These are phyloP conservation scores for Tenualosa ilisha DNA, from an alignment of 2,797 vertebrate genomes.

Conservation along the genomic window DNA sequence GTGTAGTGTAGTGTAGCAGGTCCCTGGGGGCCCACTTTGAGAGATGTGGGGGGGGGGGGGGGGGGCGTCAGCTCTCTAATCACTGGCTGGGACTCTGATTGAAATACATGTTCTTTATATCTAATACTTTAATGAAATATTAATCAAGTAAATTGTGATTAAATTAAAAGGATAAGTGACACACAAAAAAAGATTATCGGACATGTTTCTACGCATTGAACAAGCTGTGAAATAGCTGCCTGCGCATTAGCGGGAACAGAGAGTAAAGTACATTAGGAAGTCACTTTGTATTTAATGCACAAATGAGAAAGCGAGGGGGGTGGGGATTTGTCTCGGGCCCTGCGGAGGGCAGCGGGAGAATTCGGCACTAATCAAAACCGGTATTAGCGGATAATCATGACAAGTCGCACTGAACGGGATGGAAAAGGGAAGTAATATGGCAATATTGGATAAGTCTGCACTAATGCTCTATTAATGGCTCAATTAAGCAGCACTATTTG, in stretches of 20 bases:
- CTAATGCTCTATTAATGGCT: slow-evolving; percentile 48
- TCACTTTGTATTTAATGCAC: slow-evolving; percentile 38
- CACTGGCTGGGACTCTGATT: slow-evolving; percentile 53
- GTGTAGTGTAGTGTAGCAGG: background rate
- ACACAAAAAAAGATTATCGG: slow-evolving; percentile 65
- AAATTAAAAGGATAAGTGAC: slow-evolving; percentile 73
- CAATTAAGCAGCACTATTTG: slow-evolving; percentile 45
- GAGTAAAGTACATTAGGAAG: slow-evolving; percentile 55
- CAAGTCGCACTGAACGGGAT: slow-evolving; percentile 48
- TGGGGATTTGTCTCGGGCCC: slow-evolving; percentile 28
- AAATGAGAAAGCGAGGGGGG: slow-evolving; percentile 19
- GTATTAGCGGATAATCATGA: slow-evolving; percentile 57
- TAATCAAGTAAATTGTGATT: slow-evolving; percentile 74
- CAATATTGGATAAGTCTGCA: slow-evolving; percentile 40
- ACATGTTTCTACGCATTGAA: slow-evolving; percentile 55
- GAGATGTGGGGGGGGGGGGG: slow-evolving; percentile 57
- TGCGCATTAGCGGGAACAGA: slow-evolving; percentile 58
- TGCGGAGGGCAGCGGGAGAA: slow-evolving; percentile 23
- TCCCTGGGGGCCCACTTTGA: background rate
- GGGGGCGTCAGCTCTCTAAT: slow-evolving; percentile 43
- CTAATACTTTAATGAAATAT: slow-evolving; percentile 77
- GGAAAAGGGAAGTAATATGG: slow-evolving; percentile 50
- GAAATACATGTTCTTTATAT: slow-evolving; percentile 63
- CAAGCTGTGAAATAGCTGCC: slow-evolving; percentile 67
- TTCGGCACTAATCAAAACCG: slow-evolving; percentile 47